Evolutionary conservation across 2,888 invertebrate genomes (phyloP), one percentile per base, ranked within the genome.

Genomic region (Melolontha melolontha): DNA sequence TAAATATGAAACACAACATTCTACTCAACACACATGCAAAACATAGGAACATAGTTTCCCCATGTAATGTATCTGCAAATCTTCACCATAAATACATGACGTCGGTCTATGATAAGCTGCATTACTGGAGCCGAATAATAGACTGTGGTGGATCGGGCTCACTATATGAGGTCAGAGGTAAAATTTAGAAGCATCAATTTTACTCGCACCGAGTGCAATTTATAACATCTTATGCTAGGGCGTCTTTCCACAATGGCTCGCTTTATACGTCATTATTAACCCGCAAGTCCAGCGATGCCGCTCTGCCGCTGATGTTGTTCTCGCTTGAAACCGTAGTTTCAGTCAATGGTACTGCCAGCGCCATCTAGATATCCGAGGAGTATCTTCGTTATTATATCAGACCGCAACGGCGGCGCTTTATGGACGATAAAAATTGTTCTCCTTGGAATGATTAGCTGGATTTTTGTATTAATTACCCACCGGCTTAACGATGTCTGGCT

Each of bases 181-280:
- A 76, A 75, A 78, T 78, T 78, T 74, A 72, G 71, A 74, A 72
- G 73, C 77, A 79, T 79, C 77, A 77, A 79, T 79, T 79, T 79
- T 75, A 72, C 76, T 73, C 70, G 74, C 74, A 73, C 75, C 74
- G 73, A 74, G 74, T 77, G 76, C 75, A 77, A 79, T 78, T 78
- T 79, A 78, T 78, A 76, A 78, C 77, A 73, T 78, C 78, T 75
- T 76, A 75, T 75, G 76, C 71, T 71, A 71, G 72, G 47, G 71
- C 76, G 74, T 75, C 73, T 74, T 71, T 71, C 74, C 76, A 72
- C 76, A 77, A 75, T 75, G 73, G 76, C 73, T 71, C 73, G 73
- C 75, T 77, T 77, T 78, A 76, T 78, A 77, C 75, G 75, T 78
- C 76, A 76, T 78, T 76, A 77, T 78, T 77, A 77, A 76, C 75